Base-by-base conservation (phyloP, 64 coral and sea anemone genomes). In the Pocillopora damicornis region DNA sequence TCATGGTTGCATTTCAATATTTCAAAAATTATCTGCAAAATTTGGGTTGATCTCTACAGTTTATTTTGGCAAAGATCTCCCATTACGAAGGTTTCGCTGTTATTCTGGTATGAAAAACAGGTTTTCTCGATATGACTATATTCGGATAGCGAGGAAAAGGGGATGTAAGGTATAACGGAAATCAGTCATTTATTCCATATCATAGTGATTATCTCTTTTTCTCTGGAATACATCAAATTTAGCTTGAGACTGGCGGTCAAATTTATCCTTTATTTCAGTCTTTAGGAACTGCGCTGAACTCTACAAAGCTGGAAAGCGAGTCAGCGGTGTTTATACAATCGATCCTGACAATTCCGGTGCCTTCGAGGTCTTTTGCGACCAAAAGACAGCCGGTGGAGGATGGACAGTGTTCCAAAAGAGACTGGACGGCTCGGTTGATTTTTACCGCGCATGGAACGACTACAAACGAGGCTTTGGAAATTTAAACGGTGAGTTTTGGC, bases 401-500 rank as follows among this genome's bases (percentile, higher is more conserved):
- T 89, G 88, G 88, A 82, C 66, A 59, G 88, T 89, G 62, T 81
- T 89, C 45, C 88, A 89, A 60, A 75, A 79, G 30, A 57, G 88
- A 35, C 62, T 64, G 16, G 88, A 89, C 16, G 78, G 78, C 25
- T 65, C 64, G 45, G 77, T 79, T 59, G 62, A 75, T 79, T 89
- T 89, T 25, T 89, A 73, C 42, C 88, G 63, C 23, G 77, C 36
- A 14, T 89, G 88, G 88, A 35, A 73, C 13, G 77, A 89, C 64
- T 89, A 89, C 66, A 89, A 89, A 89, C 42, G 69, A 66, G 88
- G 88, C 45, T 89, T 89, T 60, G 88, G 88, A 34, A 69, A 89
- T 74, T 67, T 89, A 0, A 76, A 89, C 2, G 57, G 65, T 6
- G 78, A 82, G 22, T 89, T 89, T 61, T 89, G 88, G 88, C 78